These are phyloP conservation scores for Thymelicus sylvestris DNA, from an alignment of 2,888 invertebrate genomes.

Conservation along the genomic window DNA sequence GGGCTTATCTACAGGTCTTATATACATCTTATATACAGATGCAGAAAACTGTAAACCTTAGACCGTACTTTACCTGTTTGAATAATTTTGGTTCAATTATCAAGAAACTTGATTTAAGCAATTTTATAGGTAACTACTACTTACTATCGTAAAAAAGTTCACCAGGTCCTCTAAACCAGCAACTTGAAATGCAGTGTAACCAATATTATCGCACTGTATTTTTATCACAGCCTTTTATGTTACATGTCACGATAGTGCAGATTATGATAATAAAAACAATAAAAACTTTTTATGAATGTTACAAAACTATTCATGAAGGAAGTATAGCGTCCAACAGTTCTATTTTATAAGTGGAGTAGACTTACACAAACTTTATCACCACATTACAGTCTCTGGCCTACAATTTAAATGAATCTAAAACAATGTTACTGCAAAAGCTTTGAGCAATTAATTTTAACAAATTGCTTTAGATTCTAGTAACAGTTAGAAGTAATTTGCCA, in stretches of 20 bases:
- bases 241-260: not conserved
- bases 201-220: too few species aligned
- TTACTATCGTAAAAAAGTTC: too few species aligned
- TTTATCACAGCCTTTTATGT: too few species aligned
- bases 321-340: slow-evolving; percentile 3
- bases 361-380: slow-evolving; percentile 29
- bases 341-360: slow-evolving; percentile 28
- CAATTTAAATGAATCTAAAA: slow-evolving; percentile 36
- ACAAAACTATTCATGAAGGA: slow-evolving; percentile 14
- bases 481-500: slow-evolving; percentile 33
- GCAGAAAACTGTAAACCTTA: too few species aligned
- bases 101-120: too few species aligned
- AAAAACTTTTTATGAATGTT: not conserved
- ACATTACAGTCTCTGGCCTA: slow-evolving; percentile 30
- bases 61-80: too few species aligned
- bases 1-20: too few species aligned
- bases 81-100: too few species aligned
- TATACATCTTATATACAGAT: too few species aligned
- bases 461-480: slow-evolving; percentile 26
- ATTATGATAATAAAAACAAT: not conserved
- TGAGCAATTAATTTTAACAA: slow-evolving; percentile 36
- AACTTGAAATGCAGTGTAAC: too few species aligned
- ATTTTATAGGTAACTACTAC: too few species aligned
- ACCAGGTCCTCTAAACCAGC: too few species aligned
- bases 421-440: slow-evolving; percentile 34